Base-by-base conservation (phyloP, 2,113 vertebrate species). In the Actenoides hombroni region DNA sequence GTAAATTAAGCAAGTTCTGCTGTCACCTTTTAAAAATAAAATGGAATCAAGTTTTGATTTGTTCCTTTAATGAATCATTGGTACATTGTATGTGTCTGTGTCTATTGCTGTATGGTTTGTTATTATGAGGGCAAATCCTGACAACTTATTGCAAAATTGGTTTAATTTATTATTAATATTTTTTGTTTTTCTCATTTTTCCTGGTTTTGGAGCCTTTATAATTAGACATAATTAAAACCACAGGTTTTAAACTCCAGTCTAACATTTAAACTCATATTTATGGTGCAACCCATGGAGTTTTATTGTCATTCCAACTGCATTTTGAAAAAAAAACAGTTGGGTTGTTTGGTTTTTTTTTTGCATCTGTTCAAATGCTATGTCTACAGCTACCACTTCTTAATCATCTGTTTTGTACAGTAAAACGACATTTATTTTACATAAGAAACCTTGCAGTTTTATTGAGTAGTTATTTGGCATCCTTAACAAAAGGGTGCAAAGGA, bases 201-300 rank as follows among this genome's bases (percentile, higher is more conserved):
- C 71, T 39, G 77, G 17, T 77, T 93, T 94, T 92, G 59, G 79
- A 92, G 83, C 33, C 75, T 94, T 92, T 95, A 95, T 94, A 93
- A 96, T 96, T 96, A 96, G 89, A 56, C 83, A 86, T 87, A 96
- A 96, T 95, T 94, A 97, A 96, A 97, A 94, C 92, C 95, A 90
- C 86, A 88, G 83, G 94, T 93, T 97, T 97, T 94, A 93, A 96
- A 86, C 67, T 94, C 80, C 83, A 40, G 31, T 60, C 80, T 93
- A 95, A 70, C 83, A 73, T 95, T 97, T 95, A 91, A 95, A 90
- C 51, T 89, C 70, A 9, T 91, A 88, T 92, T 95, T 96, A 96
- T 94, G 88, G 68, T 71, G 46, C 48, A 94, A 93, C 83, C 88
- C 91, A 93, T 94, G 94, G 92, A 95, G 96, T 92, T 95, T 96